Percentiles rank a stretch among this genome's conserved stretches.
These are phyloP conservation scores for Argyrosomus japonicus DNA, from an alignment of 2,113 vertebrate genomes.

Conservation along the genomic window DNA sequence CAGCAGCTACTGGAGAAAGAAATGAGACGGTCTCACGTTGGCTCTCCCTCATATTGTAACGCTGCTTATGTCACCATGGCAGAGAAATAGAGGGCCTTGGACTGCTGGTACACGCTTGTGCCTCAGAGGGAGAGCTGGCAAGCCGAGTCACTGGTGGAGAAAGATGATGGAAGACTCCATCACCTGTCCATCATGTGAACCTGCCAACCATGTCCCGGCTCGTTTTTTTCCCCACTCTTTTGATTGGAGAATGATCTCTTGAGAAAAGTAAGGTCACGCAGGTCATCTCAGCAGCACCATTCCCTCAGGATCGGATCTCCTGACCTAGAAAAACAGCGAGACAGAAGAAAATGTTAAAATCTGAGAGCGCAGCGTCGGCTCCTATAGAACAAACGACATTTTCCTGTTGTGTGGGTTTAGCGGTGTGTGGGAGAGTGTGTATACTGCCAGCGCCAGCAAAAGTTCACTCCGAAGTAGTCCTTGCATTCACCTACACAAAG, in stretches of 20 bases:
- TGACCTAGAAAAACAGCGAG: constrained; percentile 67
- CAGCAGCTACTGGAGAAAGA: constrained; percentile 81
- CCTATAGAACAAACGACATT: constrained; percentile 53
- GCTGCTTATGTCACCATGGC: constrained; percentile 99
- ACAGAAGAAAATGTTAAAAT: constrained; percentile 42
- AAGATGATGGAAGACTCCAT: constrained; percentile 74
- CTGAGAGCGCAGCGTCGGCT: constrained; percentile 8
- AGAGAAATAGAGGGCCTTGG: constrained; percentile 83
- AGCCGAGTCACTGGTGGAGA: constrained; percentile 77
- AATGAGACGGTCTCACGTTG: constrained; percentile 64
- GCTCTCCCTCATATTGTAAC: constrained; percentile 82
- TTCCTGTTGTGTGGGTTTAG: constrained; percentile 61
- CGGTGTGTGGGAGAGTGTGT: constrained; percentile 66
- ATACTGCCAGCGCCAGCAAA: constrained; percentile 57
- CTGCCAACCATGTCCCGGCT: constrained; percentile 66
- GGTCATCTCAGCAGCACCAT: constrained; percentile 81
- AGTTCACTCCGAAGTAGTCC: constrained; percentile 68
- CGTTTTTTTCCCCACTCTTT: constrained; percentile 47
- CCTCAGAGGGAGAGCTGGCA: constrained; percentile 57
- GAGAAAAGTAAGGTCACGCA: constrained; percentile 64
- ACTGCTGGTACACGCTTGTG: constrained; percentile 67
- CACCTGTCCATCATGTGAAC: constrained; percentile 80
- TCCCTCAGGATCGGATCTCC: constrained; percentile 45
- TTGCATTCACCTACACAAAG: constrained; percentile 73
- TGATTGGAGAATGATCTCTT: constrained; percentile 70